These are phyloP conservation scores for Adelosebastes latens DNA, from an alignment of 2,797 vertebrate species.

Conservation along the genomic window DNA sequence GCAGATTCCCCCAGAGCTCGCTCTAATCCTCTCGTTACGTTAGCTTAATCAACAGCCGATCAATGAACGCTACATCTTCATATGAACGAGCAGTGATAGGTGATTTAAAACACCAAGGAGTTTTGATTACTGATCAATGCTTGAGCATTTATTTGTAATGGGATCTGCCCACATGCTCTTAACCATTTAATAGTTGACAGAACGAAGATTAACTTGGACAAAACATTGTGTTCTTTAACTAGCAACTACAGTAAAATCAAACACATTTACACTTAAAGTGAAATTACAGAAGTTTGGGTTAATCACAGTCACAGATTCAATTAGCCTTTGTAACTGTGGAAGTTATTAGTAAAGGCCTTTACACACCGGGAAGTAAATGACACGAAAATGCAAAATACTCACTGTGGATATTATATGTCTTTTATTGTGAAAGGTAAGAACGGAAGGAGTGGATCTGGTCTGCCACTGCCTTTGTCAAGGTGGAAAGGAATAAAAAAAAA, in stretches of 20 bases:
- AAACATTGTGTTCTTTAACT: background rate
- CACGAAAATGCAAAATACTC: no score
- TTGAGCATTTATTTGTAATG: constrained; percentile 6
- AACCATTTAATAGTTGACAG: background rate
- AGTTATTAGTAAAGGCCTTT: no score
- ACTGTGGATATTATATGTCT: no score
- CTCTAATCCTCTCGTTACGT: constrained; percentile 39
- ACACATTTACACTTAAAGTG: background rate
- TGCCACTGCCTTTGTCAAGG: no score
- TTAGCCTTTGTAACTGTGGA: no score
- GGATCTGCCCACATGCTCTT: background rate
- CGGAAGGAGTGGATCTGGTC: no score
- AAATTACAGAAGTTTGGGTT: no score
- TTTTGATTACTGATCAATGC: constrained; percentile 11
- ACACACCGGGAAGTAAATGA: no score
- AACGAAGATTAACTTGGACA: background rate
- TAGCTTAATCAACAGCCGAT: constrained; percentile 45
- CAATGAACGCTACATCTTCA: background rate
- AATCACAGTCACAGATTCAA: no score
- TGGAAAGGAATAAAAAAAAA: no score
- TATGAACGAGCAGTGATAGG: constrained; percentile 11
- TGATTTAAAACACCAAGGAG: constrained; percentile 18
- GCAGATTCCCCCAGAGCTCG: background rate
- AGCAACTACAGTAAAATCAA: background rate
- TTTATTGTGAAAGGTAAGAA: no score